Evolutionary conservation across 1,140 invertebrate genomes (phyloP).

Genomic region (Bombus sylvicola): DNA sequence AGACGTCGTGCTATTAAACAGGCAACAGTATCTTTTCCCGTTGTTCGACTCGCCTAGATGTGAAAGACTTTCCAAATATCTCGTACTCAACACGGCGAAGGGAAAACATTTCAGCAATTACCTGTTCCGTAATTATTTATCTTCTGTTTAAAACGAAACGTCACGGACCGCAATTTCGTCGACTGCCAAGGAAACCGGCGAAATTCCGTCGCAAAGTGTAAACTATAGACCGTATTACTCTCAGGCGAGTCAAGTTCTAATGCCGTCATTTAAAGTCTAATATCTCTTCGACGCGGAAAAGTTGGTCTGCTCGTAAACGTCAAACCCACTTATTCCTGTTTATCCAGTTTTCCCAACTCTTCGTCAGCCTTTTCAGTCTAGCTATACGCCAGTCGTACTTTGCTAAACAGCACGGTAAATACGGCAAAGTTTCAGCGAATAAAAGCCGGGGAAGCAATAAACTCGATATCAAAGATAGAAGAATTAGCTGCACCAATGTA

Average conservation of each 20-base stretch:
- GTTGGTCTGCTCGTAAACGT: slow-evolving; percentile 47
- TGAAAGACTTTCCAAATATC: neutral
- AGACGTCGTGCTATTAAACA: neutral
- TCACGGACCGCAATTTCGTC: slow-evolving; percentile 23
- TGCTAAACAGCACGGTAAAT: slow-evolving; percentile 21
- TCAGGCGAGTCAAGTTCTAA: slow-evolving; percentile 51
- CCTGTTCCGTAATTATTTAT: slow-evolving; percentile 21
- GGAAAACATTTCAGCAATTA: slow-evolving; percentile 18
- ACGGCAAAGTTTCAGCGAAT: neutral
- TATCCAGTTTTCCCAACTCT: slow-evolving; percentile 22
- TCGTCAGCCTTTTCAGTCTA: slow-evolving; percentile 6
- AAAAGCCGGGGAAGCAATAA: slow-evolving; percentile 17
- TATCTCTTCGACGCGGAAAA: slow-evolving; percentile 28
- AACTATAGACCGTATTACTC: slow-evolving; percentile 47
- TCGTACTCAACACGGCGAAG: too few relatives aligned
- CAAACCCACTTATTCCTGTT: slow-evolving; percentile 53
- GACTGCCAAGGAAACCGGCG: neutral
- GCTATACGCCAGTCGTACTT: neutral
- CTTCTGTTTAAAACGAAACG: slow-evolving; percentile 4
- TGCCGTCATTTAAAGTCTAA: slow-evolving; percentile 56
- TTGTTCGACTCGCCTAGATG: neutral
- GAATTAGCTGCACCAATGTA: neutral
- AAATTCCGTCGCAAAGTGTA: slow-evolving; percentile 33
- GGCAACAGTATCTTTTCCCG: neutral
- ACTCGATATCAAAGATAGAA: slow-evolving; percentile 16